Evolutionary conservation across 2,888 invertebrate genomes (phyloP), one percentile per base, ranked within the genome.

Genomic region (Cephus rjabovi): DNA sequence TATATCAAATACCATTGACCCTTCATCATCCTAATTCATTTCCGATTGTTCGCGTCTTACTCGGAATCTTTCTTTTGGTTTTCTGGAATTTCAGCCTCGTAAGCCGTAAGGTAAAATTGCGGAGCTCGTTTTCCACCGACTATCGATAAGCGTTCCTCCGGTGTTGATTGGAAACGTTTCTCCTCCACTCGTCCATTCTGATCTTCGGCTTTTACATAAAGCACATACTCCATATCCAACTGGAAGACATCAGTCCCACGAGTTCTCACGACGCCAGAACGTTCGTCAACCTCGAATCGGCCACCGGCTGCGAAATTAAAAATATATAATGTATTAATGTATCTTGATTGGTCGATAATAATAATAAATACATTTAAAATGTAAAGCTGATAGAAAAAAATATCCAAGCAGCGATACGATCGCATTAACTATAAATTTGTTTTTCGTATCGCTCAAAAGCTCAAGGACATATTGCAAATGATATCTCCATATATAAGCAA

Each of bases 61-160:
- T 98, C 98, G 75, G 98, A 97, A 92, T 98, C 98, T 92, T 98
- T 98, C 92, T 97, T 97, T 93, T 98, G 97, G 92, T 98, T 98
- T 92, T 99, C 99, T 1, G 98, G 97, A 84, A 99, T 98, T 90
- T 97, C 97, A 0, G 98, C 98, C 89, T 97, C 97, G 91, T 99
- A 99, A 86, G 96, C 96, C 11, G 96, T 96, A 94, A 98, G 95
- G 92, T 98, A 98, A 93, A 99, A 99, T 92, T 99, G 99, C 0
- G 99, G 99, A 0, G 98, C 97, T 68, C 99, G 94, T 90, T 98
- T 98, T 79, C 99, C 99, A n/a, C 98, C 99, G 34, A 98, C 97
- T 89, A 99, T 98, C 82, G 97, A 97, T 77, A 98, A 92, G 12
- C 98, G 94, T 89, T 98, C 98, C 91, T 98, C 98, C 23, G 96